Percentiles rank a stretch among this genome's conserved stretches.
Conservation (phyloP, 2,888 invertebrate genomes). For the Spodoptera picta region DNA sequence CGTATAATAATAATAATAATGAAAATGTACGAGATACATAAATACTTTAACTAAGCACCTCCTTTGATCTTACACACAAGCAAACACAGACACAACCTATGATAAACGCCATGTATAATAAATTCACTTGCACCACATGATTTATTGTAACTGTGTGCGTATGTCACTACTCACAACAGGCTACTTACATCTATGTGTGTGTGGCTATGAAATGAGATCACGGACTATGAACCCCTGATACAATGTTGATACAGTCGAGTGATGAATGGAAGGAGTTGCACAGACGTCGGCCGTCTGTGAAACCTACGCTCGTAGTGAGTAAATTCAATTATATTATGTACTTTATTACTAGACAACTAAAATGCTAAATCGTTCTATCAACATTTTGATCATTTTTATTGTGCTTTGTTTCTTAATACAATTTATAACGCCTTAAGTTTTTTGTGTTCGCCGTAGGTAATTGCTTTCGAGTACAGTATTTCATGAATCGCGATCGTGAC, state of each 20-base stretch:
- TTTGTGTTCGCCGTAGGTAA: no score
- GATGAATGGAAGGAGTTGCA: constrained; percentile 50
- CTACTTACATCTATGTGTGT: constrained; percentile 7
- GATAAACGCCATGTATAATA: constrained; percentile 47
- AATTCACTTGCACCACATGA: constrained; percentile 50
- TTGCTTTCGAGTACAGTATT: constrained; percentile 7
- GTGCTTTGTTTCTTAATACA: not conserved
- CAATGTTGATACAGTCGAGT: constrained; percentile 42
- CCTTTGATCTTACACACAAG: constrained; percentile 53
- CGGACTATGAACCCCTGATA: constrained; percentile 65
- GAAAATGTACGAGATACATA: not conserved
- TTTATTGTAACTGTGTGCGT: constrained; percentile 33
- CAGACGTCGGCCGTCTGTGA: constrained; percentile 15
- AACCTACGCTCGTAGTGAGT: constrained; percentile 8
- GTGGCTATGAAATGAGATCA: constrained; percentile 60
- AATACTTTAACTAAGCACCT: constrained; percentile 28
- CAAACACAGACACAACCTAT: constrained; percentile 31
- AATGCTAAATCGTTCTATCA: no score
- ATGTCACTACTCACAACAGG: constrained; percentile 12
- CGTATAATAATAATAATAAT: no score
- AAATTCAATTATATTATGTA: constrained; percentile 15
- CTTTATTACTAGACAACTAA: not conserved
- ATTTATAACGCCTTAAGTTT: no score
- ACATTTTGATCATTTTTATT: not conserved
- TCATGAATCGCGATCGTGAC: constrained; percentile 26